Conservation (phyloP, 2,113 vertebrate genomes). For the Suncus etruscus region DNA sequence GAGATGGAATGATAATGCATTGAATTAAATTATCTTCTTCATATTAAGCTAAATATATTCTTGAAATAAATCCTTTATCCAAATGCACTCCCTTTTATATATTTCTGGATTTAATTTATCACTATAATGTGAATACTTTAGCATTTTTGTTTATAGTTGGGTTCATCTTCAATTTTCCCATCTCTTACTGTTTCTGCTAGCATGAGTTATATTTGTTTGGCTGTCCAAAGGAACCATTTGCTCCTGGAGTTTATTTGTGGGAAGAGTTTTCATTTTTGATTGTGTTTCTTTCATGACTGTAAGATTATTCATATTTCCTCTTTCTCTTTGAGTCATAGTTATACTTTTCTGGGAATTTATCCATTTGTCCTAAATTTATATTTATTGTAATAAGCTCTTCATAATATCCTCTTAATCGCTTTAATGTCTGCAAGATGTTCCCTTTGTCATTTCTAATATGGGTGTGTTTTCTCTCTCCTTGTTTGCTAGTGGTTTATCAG, state of each 20-base stretch:
- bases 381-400: slow-evolving; percentile 61
- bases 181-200: slow-evolving; percentile 3
- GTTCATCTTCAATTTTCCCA: slow-evolving; percentile 7
- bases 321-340: slow-evolving; percentile 70
- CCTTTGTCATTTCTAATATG: slow-evolving; percentile 43
- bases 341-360: slow-evolving; percentile 73
- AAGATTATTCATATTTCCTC: slow-evolving; percentile 67
- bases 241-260: slow-evolving; percentile 31
- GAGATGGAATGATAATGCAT: neutral
- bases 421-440: slow-evolving; percentile 61
- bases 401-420: slow-evolving; percentile 34
- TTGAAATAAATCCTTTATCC: slow-evolving; percentile 39
- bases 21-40: neutral
- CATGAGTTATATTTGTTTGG: slow-evolving; percentile 24
- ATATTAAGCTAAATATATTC: slow-evolving; percentile 15
- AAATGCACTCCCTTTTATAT: neutral
- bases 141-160: slow-evolving; percentile 47
- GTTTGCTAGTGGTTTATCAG: neutral
- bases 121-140: slow-evolving; percentile 30
- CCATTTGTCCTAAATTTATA: slow-evolving; percentile 65
- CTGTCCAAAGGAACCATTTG: neutral
- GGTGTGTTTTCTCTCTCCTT: neutral
- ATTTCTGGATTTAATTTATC: slow-evolving; percentile 40
- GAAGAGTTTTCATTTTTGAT: slow-evolving; percentile 62
- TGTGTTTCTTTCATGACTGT: slow-evolving; percentile 61